phyloP scores from a whole-genome alignment of 30 jellyfish, hydroid and myxozoan genomes.

The Turritopsis dohrnii region DNA sequence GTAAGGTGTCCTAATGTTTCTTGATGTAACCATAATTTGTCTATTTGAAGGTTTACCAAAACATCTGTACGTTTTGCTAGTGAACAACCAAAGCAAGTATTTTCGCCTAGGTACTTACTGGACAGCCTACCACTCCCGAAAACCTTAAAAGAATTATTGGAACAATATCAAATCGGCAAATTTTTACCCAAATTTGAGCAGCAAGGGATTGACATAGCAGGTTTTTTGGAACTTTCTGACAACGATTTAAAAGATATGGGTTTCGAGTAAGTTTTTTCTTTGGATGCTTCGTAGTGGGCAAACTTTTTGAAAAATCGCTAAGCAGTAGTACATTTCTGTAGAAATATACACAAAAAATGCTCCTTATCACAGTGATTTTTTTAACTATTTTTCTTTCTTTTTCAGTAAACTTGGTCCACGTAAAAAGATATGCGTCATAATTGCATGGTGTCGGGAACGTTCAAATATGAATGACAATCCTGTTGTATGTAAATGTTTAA shows the following conservation, averaged over 20 bases:
- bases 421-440: slow-evolving; percentile 54
- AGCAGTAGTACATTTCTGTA: too few species aligned
- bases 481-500: neutral
- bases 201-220: slow-evolving; percentile 60
- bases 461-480: neutral
- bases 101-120: neutral
- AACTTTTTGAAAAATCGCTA: too few species aligned
- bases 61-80: slow-evolving; percentile 2
- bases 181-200: slow-evolving; percentile 59
- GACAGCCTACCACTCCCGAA: slow-evolving; percentile 27
- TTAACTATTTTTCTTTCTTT: neutral
- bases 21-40: too few species aligned
- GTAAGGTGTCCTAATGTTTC: too few species aligned
- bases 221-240: slow-evolving; percentile 67
- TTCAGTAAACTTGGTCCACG: slow-evolving; percentile 94
- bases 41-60: slow-evolving; percentile 2
- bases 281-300: neutral
- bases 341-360: too few species aligned
- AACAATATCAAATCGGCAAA: slow-evolving; percentile 47
- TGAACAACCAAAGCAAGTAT: slow-evolving; percentile 11
- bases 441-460: slow-evolving; percentile 7
- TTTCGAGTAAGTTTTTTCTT: slow-evolving; percentile 51
- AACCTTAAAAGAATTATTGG: slow-evolving; percentile 47
- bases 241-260: slow-evolving; percentile 77
- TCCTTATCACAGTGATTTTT: neutral